Percentiles rank a stretch among this genome's conserved stretches.
These are phyloP conservation scores for Lithobates sylvaticus DNA, from an alignment of 2,797 vertebrate genomes.

Conservation along the genomic window DNA sequence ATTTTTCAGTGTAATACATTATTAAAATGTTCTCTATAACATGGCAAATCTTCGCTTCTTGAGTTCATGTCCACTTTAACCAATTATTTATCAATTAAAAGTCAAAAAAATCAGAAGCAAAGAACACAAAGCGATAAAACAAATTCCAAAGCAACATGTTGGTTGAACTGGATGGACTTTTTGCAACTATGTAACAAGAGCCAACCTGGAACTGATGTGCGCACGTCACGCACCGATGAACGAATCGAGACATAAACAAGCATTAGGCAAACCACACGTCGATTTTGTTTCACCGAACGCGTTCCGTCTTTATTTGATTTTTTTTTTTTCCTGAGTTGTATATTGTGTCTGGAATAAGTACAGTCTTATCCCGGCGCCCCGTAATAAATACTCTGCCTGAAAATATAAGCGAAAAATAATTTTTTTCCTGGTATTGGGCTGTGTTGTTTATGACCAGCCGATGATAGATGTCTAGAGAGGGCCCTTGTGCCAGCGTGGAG, in stretches of 20 bases:
- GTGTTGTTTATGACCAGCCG: slow-evolving; percentile 28
- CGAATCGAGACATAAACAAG: neutral
- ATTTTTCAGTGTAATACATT: no score
- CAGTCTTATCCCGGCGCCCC: neutral
- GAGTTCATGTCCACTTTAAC: no score
- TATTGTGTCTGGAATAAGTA: slow-evolving; percentile 8
- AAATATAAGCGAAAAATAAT: slow-evolving; percentile 26
- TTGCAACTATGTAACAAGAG: neutral
- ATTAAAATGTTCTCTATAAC: no score
- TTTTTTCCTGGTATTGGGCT: slow-evolving; percentile 24
- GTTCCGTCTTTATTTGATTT: neutral
- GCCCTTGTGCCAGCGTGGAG: slow-evolving; percentile 16
- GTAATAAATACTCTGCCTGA: slow-evolving; percentile 16
- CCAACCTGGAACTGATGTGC: neutral
- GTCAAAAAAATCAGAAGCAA: no score
- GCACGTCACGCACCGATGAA: neutral
- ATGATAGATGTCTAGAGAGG: slow-evolving; percentile 32
- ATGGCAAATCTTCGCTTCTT: no score
- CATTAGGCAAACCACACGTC: neutral
- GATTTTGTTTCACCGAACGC: neutral
- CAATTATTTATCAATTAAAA: no score
- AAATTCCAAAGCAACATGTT: no score
- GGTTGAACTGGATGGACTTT: no score
- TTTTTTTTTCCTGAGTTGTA: neutral
- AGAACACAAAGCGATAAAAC: no score